A percentile compares a stretch with the other conserved stretches of the same genome.
Conservation (phyloP, 2,797 vertebrate genomes). For the Sebastes baramenuke region DNA sequence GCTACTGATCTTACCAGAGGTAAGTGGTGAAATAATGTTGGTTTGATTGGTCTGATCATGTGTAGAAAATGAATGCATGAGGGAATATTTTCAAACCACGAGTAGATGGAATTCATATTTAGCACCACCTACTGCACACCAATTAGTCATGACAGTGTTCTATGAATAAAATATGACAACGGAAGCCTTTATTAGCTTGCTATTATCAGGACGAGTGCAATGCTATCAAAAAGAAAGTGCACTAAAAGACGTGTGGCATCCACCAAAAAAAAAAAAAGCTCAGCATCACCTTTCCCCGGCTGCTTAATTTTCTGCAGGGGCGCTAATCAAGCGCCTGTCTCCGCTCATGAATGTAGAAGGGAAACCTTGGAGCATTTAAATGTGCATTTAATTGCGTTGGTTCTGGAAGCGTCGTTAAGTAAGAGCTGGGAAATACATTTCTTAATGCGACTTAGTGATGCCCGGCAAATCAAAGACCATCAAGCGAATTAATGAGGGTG, state of each 20-base stretch:
- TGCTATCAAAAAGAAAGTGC: conserved; percentile 26
- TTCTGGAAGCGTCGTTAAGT: conserved; percentile 81
- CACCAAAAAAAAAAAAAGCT: conserved; percentile 15
- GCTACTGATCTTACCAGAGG: neutral
- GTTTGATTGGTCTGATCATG: neutral
- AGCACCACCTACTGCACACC: neutral
- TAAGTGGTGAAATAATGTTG: neutral
- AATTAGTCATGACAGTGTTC: neutral
- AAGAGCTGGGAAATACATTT: conserved; percentile 81
- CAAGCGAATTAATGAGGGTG: conserved; percentile 83
- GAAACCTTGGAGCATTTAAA: conserved; percentile 67
- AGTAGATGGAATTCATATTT: neutral
- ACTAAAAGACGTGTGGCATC: conserved; percentile 30
- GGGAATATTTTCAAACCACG: neutral
- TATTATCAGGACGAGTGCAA: conserved; percentile 2
- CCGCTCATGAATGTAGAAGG: conserved; percentile 63
- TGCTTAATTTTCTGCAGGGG: conserved; percentile 59
- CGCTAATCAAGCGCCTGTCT: conserved; percentile 67
- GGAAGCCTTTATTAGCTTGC: conserved; percentile 30
- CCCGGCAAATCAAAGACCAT: conserved; percentile 83
- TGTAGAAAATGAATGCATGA: neutral
- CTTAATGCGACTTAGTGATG: conserved; percentile 85
- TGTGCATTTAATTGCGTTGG: conserved; percentile 82
- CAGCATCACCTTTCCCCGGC: conserved; percentile 56
- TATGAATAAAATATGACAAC: neutral